Base-by-base conservation (phyloP, 2,113 vertebrate genomes). In the Lichenostomus cassidix region DNA sequence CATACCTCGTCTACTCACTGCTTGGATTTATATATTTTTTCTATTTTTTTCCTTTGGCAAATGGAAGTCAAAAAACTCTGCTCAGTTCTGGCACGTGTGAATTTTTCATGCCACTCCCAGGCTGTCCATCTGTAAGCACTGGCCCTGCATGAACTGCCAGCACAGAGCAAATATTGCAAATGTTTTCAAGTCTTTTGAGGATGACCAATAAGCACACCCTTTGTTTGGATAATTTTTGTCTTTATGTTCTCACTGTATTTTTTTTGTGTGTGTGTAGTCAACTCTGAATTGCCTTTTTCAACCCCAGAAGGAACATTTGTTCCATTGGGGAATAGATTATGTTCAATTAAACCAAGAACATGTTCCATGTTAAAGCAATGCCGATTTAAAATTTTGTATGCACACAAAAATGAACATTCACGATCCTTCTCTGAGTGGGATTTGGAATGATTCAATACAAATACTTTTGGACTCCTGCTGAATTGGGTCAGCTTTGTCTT, bases 71-170 rank as follows among this genome's bases (percentile, higher is more conserved):
- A 56, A 71, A 90, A 89, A 58, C 64, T 93, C 87, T 70, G 31
- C 90, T 93, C 22, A 3, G 52, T 81, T 63, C 83, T 96, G 92
- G 95, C 93, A 95, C 3, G 0, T 65, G 77, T 90, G 62, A 53
- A 58, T 87, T 78, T 49, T 60, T 93, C 80, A 4, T 68, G 88
- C 88, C 93, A 85, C 83, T 96, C 44, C 47, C 93, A 64, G 64
- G 73, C 71, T 90, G 90, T 92, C 92, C 93, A 81, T 96, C 94
- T 95, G 88, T 78, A 89, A 81, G 69, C 77, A 22, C 25, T 64
- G 49, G 76, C 83, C 50, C 78, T 73, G 50, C 33, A 0, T 69
- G 65, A 91, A 12, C 65, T 78, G 78, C 74, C 78, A 78, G 93
- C 60, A 65, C 64, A 83, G 64, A 90, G 29, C 52, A 87, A 86